Conservation (phyloP, 1,140 invertebrate species). For the Trypoxylus dichotomus region DNA sequence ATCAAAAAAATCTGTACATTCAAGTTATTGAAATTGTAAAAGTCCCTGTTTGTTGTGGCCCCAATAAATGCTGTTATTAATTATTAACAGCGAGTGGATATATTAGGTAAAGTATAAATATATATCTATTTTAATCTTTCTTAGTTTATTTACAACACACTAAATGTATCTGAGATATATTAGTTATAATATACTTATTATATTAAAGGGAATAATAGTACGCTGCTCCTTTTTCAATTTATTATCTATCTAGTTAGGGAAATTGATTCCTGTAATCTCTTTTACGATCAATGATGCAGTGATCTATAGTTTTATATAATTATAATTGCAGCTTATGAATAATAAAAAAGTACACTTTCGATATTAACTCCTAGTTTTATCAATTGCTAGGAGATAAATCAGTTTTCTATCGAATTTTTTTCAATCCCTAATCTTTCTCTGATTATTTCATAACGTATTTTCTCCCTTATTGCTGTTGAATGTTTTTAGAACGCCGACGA, state of each 20-base stretch:
- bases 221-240: neutral
- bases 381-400: neutral
- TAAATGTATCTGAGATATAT: neutral
- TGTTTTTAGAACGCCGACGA: neutral
- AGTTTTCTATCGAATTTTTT: neutral
- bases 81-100: slow-evolving; percentile 13
- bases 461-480: neutral
- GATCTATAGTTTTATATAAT: neutral
- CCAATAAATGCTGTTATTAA: slow-evolving; percentile 10
- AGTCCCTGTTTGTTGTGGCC: slow-evolving; percentile 24
- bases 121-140: slow-evolving; percentile 18
- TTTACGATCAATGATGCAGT: neutral
- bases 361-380: neutral
- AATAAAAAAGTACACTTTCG: neutral
- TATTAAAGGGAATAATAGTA: neutral
- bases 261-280: neutral
- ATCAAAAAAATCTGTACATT: slow-evolving; percentile 6
- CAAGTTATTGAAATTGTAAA: neutral
- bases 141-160: slow-evolving; percentile 11
- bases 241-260: neutral
- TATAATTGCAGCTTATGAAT: neutral
- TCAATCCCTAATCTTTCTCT: neutral
- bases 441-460: neutral
- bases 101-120: slow-evolving; percentile 25
- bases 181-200: neutral